Conservation (phyloP, 23 tunicate genomes). For the Styela clava region DNA sequence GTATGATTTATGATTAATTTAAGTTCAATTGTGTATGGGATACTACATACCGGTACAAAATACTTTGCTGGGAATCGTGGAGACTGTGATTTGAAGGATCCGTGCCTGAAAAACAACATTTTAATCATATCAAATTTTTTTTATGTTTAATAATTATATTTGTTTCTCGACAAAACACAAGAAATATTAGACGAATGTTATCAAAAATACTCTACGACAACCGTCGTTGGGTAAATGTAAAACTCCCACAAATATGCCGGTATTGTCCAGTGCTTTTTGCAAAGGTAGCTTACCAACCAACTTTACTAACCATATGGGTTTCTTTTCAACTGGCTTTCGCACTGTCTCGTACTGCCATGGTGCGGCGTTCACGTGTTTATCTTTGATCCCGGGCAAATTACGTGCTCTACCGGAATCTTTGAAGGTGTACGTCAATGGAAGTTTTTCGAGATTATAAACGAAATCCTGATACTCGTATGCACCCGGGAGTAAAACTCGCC, state of each 20-base stretch:
- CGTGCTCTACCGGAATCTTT: constrained; percentile 55
- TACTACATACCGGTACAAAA: constrained; percentile 79
- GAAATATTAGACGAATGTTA: no score
- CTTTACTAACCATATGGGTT: constrained; percentile 57
- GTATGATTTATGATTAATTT: no score
- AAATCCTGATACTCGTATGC: constrained; percentile 78
- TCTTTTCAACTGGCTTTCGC: constrained; percentile 39
- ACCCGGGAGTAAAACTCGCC: constrained; percentile 58
- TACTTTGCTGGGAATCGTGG: constrained; percentile 78
- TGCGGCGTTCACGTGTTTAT: constrained; percentile 64
- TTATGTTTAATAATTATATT: neutral
- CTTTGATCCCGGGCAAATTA: constrained; percentile 63
- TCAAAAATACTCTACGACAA: no score
- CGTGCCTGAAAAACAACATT: constrained; percentile 58
- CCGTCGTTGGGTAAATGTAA: no score
- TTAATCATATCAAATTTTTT: no score
- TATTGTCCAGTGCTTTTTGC: no score
- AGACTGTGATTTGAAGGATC: constrained; percentile 77
- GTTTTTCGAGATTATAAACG: constrained; percentile 37
- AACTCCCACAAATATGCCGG: no score
- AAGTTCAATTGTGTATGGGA: no score
- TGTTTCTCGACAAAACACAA: neutral
- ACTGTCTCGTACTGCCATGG: constrained; percentile 74
- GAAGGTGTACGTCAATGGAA: constrained; percentile 59
- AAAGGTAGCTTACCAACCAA: no score